These are phyloP conservation scores for Mystacides longicornis DNA, from an alignment of 2,888 invertebrate genomes.

Conservation along the genomic window DNA sequence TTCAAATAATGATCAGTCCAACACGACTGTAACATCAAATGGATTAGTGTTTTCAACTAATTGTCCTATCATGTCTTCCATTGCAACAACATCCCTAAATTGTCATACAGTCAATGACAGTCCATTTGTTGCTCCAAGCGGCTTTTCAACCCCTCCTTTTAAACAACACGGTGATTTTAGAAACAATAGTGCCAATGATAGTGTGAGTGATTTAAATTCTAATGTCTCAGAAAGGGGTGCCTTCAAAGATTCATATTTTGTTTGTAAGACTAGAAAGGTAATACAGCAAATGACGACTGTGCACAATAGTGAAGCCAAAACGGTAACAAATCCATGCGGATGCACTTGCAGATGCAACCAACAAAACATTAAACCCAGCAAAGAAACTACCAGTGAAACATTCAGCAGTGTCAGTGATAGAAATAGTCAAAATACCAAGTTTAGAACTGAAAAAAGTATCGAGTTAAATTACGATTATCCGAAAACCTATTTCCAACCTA, in stretches of 20 bases:
- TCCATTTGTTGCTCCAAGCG: not conserved
- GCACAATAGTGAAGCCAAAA: conserved; percentile 16
- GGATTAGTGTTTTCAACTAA: not conserved
- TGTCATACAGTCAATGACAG: not conserved
- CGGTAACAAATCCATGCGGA: conserved; percentile 6
- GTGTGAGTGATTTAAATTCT: conserved; percentile 60
- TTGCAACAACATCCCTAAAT: not conserved
- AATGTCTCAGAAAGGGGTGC: conserved; percentile 35
- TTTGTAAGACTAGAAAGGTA: conserved; percentile 44
- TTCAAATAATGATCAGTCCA: not conserved
- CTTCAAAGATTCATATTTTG: conserved; percentile 39
- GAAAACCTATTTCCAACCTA: conserved; percentile 33
- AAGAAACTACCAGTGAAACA: not conserved
- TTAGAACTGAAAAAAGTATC: conserved; percentile 47
- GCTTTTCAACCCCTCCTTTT: conserved; percentile 1
- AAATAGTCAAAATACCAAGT: conserved; percentile 33
- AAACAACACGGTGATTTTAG: conserved; percentile 33
- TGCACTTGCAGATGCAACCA: conserved; percentile 19
- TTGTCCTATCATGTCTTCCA: not conserved
- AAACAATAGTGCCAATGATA: conserved; percentile 58
- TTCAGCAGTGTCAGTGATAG: conserved; percentile 19
- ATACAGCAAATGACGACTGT: conserved; percentile 31
- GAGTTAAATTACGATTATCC: conserved; percentile 48
- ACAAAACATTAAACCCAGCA: conserved; percentile 6
- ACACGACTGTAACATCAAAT: not conserved